Conservation (phyloP, 2,113 vertebrate species). For the Narcine bancroftii region DNA sequence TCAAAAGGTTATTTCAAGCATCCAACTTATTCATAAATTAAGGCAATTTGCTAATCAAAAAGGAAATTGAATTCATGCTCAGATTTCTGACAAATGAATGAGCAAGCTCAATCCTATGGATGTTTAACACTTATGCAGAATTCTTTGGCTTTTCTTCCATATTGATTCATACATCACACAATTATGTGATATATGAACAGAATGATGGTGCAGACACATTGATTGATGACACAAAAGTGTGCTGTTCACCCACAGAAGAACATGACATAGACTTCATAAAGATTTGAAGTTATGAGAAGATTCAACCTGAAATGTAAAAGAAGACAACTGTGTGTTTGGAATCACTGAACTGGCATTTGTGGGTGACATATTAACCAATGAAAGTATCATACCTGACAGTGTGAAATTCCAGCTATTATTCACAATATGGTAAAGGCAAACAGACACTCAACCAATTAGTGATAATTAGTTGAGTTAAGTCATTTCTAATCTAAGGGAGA, state of each 20-base stretch:
- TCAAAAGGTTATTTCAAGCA: constrained; percentile 1
- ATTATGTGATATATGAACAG: constrained; percentile 12
- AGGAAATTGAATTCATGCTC: not conserved
- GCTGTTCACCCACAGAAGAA: not conserved
- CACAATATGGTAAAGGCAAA: not conserved
- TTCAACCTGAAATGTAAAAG: constrained; percentile 17
- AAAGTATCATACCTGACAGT: not conserved
- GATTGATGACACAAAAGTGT: constrained; percentile 17
- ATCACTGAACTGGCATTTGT: constrained; percentile 8
- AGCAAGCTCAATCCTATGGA: not conserved
- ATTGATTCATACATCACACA: not conserved
- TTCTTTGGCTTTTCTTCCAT: not conserved
- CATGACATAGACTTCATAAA: constrained; percentile 19
- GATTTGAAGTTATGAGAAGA: not conserved
- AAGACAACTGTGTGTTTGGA: constrained; percentile 8
- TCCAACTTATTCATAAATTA: not conserved
- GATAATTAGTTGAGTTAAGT: not conserved
- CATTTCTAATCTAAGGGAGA: not conserved
- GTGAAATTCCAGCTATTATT: not conserved
- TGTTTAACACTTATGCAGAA: not conserved
- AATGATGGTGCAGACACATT: constrained; percentile 13
- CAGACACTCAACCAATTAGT: not conserved
- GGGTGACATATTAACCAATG: constrained; percentile 15
- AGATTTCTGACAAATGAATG: not conserved
- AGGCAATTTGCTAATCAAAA: not conserved